These are phyloP conservation scores for Stictonetta naevosa DNA, from an alignment of 2,113 vertebrate genomes.

Conservation along the genomic window DNA sequence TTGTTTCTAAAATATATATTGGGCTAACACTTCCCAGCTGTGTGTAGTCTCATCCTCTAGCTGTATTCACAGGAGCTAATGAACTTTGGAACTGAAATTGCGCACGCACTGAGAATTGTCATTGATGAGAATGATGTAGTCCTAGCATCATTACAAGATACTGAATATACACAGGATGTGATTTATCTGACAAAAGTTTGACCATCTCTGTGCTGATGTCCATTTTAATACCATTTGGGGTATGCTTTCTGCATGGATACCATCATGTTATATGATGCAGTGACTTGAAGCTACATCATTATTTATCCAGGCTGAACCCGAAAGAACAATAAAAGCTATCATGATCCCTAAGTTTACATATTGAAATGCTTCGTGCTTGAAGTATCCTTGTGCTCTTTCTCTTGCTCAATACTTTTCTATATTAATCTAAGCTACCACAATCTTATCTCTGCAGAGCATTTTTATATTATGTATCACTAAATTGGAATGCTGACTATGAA, in stretches of 20 bases:
- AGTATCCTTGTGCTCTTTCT: neutral
- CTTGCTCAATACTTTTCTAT: constrained; percentile 18
- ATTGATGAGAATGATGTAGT: neutral
- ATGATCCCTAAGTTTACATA: neutral
- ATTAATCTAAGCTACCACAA: neutral
- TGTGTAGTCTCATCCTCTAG: neutral
- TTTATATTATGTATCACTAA: neutral
- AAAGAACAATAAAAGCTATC: constrained; percentile 6
- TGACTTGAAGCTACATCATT: neutral
- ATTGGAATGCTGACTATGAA: neutral
- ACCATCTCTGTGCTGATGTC: neutral
- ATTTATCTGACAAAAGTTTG: neutral
- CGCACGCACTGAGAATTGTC: neutral
- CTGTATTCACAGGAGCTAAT: neutral
- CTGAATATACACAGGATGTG: neutral
- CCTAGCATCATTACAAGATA: rapidly evolving
- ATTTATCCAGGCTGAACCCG: neutral
- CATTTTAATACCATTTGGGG: neutral
- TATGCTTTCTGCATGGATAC: neutral
- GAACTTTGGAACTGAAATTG: neutral
- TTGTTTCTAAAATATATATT: neutral
- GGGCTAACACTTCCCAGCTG: neutral
- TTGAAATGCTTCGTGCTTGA: neutral
- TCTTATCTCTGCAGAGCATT: neutral
- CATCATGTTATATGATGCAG: neutral